Conservation (phyloP, 2,888 invertebrate genomes). For the Bedellia somnulentella region DNA sequence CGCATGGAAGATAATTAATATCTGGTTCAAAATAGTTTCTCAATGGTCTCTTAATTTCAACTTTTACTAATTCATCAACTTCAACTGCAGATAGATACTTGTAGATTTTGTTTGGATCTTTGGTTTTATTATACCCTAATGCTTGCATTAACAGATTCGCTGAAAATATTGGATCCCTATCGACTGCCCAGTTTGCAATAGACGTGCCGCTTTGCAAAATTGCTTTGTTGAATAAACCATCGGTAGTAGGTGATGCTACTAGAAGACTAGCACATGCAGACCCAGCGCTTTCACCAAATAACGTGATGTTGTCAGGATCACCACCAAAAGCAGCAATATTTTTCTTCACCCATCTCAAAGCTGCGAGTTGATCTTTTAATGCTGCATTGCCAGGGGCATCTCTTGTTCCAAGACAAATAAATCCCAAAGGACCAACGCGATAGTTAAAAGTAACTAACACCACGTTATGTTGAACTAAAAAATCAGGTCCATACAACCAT, state of each 20-base stretch:
- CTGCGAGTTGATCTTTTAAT: conserved; percentile 43
- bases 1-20: conserved; percentile 34
- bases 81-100: conserved; percentile 26
- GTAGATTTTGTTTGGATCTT: conserved; percentile 33
- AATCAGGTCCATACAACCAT: conserved; percentile 34
- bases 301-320: conserved; percentile 40
- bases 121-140: conserved; percentile 23
- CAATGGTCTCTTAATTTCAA: conserved; percentile 24
- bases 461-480: conserved; percentile 33
- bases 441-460: conserved; percentile 46
- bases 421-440: conserved; percentile 40
- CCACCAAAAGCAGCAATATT: conserved; percentile 47
- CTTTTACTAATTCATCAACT: conserved; percentile 19
- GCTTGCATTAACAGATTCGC: conserved; percentile 34
- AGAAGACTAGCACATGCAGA: conserved; percentile 30
- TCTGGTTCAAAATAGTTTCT: conserved; percentile 37
- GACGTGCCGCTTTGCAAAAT: conserved; percentile 44
- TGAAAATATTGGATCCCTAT: conserved; percentile 31
- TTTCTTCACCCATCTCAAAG: conserved; percentile 42
- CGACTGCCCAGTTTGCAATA: conserved; percentile 34
- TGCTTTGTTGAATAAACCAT: conserved; percentile 33
- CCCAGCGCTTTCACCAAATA: conserved; percentile 49
- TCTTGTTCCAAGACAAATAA: conserved; percentile 36
- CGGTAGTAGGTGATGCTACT: conserved; percentile 25
- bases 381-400: conserved; percentile 49